Evolutionary conservation across 2,113 vertebrate genomes (phyloP), one percentile per base, ranked within the genome.

Genomic region (Phoxinus phoxinus): DNA sequence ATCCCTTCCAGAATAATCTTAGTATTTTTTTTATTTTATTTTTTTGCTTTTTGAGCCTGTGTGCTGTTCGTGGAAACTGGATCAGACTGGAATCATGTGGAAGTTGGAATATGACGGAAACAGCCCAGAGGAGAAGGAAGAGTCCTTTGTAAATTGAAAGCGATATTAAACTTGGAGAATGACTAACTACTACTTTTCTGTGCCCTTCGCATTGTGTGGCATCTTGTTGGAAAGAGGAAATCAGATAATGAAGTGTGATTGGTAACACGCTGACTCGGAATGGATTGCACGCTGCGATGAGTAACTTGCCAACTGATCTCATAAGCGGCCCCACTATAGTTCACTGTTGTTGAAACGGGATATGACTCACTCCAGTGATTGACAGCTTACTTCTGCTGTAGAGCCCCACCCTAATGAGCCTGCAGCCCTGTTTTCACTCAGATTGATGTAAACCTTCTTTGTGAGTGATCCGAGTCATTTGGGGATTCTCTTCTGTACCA

Each of bases 181-280:
- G 72, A 83, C 87, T 86, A 86, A 87, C 86, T 86, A 84, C 88
- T 92, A 88, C 83, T 92, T 91, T 87, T 94, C 91, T 91, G 91
- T 94, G 92, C 90, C 87, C 86, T 89, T 86, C 87, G 79, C 87
- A 86, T 86, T 85, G 53, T 92, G 84, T 92, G 88, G 86, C 91
- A 90, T 91, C 82, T 86, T 87, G 85, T 88, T 89, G 75, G 75
- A 81, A 79, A 30, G 58, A 37, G 81, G 72, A 75, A 51, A 23
- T 81, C 77, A 17, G 84, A 51, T 46, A 48, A 59, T 46, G 48
- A 71, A 63, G 67, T 51, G 69, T 72, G 78, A 59, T 25, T 63
- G 67, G 67, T n/a, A 82, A 76, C 41, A 53, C 37, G 32, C 67
- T 48, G 78, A 75, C 51, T 63, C 6, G 4, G 27, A 53, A 15